Percentiles rank a stretch among this genome's conserved stretches.
Conservation (phyloP, 2,113 vertebrate genomes). For the Bothrops jararaca region DNA sequence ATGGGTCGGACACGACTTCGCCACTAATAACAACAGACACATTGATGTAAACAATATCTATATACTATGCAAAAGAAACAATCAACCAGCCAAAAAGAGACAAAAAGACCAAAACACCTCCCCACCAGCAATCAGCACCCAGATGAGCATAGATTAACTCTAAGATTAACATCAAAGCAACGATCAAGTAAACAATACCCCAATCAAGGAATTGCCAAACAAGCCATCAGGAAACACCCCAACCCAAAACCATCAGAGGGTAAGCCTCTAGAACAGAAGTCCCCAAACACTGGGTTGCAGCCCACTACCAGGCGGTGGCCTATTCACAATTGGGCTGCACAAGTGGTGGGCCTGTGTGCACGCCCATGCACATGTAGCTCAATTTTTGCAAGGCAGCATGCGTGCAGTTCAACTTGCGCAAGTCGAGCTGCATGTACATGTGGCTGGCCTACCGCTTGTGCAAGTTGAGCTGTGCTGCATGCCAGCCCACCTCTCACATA, state of each 20-base stretch:
- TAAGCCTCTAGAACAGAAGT: neutral
- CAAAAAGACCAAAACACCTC: neutral
- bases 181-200: neutral
- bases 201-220: neutral
- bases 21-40: neutral
- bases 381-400: too few relatives aligned
- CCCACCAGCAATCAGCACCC: neutral
- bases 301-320: neutral
- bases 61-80: neutral
- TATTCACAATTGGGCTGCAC: neutral
- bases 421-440: too few relatives aligned
- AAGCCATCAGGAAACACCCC: neutral
- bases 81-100: neutral
- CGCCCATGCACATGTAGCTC: rapidly evolving
- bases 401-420: too few relatives aligned
- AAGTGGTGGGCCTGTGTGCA: too few relatives aligned
- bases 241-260: neutral
- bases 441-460: neutral
- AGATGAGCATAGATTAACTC: neutral
- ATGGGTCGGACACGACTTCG: too few relatives aligned
- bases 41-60: neutral
- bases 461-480: neutral
- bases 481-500: neutral
- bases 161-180: neutral
- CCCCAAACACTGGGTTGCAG: too few relatives aligned